Conservation (phyloP, 2,888 invertebrate species). For the Eudasyphora cyanicolor region DNA sequence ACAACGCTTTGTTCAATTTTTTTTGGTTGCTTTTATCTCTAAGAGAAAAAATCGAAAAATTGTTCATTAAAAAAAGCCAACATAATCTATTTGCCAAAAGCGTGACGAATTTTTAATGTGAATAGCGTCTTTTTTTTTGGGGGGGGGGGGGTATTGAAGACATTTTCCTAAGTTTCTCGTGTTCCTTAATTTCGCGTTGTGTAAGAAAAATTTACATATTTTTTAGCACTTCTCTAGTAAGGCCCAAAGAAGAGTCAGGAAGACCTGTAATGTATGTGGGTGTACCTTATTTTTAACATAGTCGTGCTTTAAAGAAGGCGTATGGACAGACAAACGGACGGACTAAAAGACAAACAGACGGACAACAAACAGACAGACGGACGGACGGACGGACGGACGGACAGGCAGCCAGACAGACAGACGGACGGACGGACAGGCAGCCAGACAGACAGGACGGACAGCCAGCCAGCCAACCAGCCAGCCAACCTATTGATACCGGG, state of each 20-base stretch:
- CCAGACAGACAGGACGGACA: no score
- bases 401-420: neutral
- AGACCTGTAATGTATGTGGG: no score
- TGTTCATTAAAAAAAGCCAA: slow-evolving; percentile 52
- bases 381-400: no score
- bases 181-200: neutral
- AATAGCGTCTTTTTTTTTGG: neutral
- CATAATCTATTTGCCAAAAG: slow-evolving; percentile 41
- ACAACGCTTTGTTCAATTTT: neutral
- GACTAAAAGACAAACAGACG: no score
- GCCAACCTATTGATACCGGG: neutral
- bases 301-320: no score
- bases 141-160: no score
- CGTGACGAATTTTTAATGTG: slow-evolving; percentile 60
- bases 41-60: neutral
- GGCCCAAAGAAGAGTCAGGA: no score
- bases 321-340: no score
- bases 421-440: no score
- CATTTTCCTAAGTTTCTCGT: neutral
- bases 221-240: slow-evolving; percentile 16
- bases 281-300: no score
- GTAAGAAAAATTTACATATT: slow-evolving; percentile 42
- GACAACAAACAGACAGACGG: no score
- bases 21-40: neutral
- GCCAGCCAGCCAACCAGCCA: neutral